Conservation (phyloP, 1,140 invertebrate genomes). For the Ostrea edulis region DNA sequence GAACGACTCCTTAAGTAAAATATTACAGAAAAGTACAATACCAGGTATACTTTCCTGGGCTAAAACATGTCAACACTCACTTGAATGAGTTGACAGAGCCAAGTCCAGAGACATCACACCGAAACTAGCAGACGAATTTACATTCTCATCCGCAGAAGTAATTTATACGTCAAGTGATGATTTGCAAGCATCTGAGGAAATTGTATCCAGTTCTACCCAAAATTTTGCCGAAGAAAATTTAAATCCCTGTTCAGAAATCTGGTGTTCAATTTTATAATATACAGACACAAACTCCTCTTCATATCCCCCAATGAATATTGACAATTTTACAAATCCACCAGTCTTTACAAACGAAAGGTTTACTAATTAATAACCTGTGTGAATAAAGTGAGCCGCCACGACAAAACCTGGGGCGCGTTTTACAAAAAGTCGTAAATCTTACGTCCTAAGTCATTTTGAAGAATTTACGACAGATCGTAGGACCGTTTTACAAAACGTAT, state of each 20-base stretch:
- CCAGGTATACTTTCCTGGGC: background rate
- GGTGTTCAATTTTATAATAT: conserved; percentile 16
- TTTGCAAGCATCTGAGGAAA: conserved; percentile 28
- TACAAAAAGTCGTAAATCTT: too few relatives aligned
- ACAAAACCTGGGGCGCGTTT: too few relatives aligned
- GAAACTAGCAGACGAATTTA: background rate
- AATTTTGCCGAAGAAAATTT: background rate
- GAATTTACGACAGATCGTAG: too few relatives aligned
- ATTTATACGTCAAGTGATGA: background rate
- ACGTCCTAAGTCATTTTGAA: too few relatives aligned
- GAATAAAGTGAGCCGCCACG: too few relatives aligned
- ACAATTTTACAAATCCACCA: conserved; percentile 47
- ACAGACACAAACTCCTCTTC: conserved; percentile 41
- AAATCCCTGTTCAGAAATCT: conserved; percentile 1
- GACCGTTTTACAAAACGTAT: too few relatives aligned
- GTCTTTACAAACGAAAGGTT: too few relatives aligned
- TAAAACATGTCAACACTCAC: conserved; percentile 26
- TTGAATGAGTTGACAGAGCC: too few relatives aligned
- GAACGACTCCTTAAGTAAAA: background rate
- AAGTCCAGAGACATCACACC: too few relatives aligned
- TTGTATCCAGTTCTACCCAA: conserved; percentile 23
- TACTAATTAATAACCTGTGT: too few relatives aligned
- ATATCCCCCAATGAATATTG: conserved; percentile 26
- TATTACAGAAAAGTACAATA: background rate
- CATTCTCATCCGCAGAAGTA: background rate